A percentile compares a stretch with the other conserved stretches of the same genome.
These are phyloP conservation scores for Marisa cornuarietis DNA, from an alignment of 1,140 invertebrate genomes.

Conservation along the genomic window DNA sequence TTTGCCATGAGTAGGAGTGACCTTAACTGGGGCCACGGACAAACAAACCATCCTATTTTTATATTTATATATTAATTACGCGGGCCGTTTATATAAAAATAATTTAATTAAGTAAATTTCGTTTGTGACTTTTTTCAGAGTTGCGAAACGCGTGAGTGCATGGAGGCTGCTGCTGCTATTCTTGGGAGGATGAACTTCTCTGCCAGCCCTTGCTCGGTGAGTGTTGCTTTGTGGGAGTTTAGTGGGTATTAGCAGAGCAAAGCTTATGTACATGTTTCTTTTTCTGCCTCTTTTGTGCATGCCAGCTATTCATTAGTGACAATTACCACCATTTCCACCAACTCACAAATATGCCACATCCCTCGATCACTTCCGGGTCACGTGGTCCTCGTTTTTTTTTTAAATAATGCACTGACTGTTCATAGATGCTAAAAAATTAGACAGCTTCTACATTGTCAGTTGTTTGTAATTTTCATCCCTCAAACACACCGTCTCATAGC, in stretches of 20 bases:
- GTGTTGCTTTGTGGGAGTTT: neutral
- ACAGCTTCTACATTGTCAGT: neutral
- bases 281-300: neutral
- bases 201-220: constrained; percentile 14
- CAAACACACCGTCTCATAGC: too few species aligned
- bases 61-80: too few species aligned
- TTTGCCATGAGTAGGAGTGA: too few species aligned
- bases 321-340: neutral
- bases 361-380: neutral
- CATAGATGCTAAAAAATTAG: neutral
- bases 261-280: too few species aligned
- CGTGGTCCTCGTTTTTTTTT: too few species aligned
- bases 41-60: too few species aligned
- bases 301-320: neutral
- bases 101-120: neutral
- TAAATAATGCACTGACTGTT: neutral
- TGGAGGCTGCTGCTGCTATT: constrained; percentile 24
- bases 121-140: constrained; percentile 7
- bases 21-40: too few species aligned
- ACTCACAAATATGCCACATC: neutral
- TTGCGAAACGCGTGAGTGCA: constrained; percentile 23
- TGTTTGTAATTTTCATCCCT: too few species aligned
- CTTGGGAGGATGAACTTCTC: constrained; percentile 14
- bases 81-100: too few species aligned
- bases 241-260: too few species aligned